Conservation (phyloP, 1,140 invertebrate genomes). For the fruit fly (Drosophila melanogaster) region DNA sequence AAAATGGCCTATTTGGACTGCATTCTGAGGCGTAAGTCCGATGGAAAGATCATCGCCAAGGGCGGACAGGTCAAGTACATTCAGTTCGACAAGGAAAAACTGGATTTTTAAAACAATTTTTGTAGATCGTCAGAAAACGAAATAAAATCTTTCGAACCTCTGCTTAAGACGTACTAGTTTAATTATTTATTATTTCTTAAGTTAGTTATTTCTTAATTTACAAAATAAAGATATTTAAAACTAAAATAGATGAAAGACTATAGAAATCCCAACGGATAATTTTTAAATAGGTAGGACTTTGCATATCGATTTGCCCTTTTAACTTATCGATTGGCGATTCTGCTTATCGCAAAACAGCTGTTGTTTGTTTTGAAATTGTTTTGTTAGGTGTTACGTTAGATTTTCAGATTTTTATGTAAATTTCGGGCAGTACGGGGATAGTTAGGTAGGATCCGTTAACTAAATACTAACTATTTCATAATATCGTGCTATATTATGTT, state of each 20-base stretch:
- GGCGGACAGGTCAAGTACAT: slow-evolving; percentile 93
- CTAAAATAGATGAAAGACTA: too few relatives aligned
- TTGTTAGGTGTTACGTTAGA: neutral
- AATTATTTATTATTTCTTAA: too few relatives aligned
- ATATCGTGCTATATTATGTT: neutral
- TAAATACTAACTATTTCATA: neutral
- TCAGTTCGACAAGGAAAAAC: slow-evolving; percentile 60
- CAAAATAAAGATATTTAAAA: too few relatives aligned
- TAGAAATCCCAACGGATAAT: neutral
- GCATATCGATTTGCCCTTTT: neutral
- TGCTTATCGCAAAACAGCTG: neutral
- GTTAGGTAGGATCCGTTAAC: neutral
- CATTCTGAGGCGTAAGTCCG: slow-evolving; percentile 90
- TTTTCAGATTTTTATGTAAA: neutral
- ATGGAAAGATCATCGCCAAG: slow-evolving; percentile 90
- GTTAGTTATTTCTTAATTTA: too few relatives aligned
- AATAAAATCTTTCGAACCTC: neutral
- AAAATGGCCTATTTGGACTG: slow-evolving; percentile 93
- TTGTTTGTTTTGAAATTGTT: slow-evolving; percentile 1
- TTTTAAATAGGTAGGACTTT: neutral
- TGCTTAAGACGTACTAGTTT: too few relatives aligned
- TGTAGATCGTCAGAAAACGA: neutral
- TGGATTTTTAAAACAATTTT: neutral
- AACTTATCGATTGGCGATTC: neutral
- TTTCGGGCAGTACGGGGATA: neutral